Percentiles rank a stretch among this genome's conserved stretches.
These are phyloP conservation scores for Gouania willdenowi DNA, from an alignment of 2,797 vertebrate genomes.

Conservation along the genomic window DNA sequence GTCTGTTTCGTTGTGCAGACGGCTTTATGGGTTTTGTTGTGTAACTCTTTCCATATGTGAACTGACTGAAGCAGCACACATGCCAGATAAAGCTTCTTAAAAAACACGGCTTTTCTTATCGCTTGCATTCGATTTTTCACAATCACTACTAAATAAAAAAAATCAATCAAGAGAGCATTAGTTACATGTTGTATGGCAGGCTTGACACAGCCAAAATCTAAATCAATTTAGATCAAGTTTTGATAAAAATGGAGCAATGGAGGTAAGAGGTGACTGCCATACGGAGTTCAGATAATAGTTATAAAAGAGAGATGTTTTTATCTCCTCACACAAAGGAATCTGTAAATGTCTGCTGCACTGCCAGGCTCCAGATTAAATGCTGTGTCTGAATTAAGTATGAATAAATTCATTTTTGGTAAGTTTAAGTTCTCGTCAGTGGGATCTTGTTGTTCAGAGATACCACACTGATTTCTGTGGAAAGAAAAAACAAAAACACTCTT, in stretches of 20 bases:
- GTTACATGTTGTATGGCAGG: conserved; percentile 38
- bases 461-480: background rate
- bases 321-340: conserved; percentile 41
- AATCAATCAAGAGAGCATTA: conserved; percentile 58
- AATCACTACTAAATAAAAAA: conserved; percentile 75
- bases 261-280: conserved; percentile 27
- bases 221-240: conserved; percentile 61
- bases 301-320: conserved; percentile 41
- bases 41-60: conserved; percentile 77
- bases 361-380: conserved; percentile 24
- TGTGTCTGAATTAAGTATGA: conserved; percentile 31
- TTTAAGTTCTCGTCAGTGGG: conserved; percentile 22
- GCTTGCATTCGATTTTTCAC: conserved; percentile 56
- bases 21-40: conserved; percentile 38
- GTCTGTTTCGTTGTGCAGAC: conserved; percentile 53
- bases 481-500: too few relatives aligned
- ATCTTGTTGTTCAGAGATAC: background rate
- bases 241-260: conserved; percentile 27
- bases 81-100: conserved; percentile 45
- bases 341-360: conserved; percentile 14
- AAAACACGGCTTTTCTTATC: conserved; percentile 59
- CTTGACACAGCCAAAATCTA: conserved; percentile 45
- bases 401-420: conserved; percentile 42
- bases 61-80: conserved; percentile 25
- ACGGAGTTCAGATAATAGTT: conserved; percentile 35